A percentile compares a stretch with the other conserved stretches of the same genome.
Conservation (phyloP, 2,797 vertebrate species). For the Silurus lanzhouensis region DNA sequence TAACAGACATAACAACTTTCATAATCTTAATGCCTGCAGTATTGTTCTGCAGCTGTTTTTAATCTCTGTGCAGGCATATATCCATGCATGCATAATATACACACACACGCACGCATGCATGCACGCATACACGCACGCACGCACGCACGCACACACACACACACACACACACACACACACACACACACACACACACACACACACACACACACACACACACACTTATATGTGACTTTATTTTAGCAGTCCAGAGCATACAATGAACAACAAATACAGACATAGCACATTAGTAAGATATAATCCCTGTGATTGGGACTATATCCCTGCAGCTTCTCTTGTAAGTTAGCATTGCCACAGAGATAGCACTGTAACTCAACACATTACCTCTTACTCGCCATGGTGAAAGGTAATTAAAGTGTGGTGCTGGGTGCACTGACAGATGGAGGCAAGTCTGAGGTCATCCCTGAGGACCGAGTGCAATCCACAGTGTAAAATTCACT, state of each 20-base stretch:
- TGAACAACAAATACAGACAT: background rate
- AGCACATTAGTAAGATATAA: conserved; percentile 10
- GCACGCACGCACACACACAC: too few species aligned
- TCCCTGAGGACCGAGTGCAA: conserved; percentile 36
- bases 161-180: too few species aligned
- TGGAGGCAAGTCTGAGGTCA: conserved; percentile 38
- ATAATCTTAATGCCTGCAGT: background rate
- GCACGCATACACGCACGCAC: too few species aligned
- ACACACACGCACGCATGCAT: too few species aligned
- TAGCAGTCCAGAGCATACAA: background rate
- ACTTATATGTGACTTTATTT: background rate
- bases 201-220: background rate
- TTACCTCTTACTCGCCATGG: conserved; percentile 40
- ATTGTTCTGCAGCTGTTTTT: background rate
- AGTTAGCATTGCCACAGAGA: conserved; percentile 47
- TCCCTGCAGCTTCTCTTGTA: conserved; percentile 1
- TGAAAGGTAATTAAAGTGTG: conserved; percentile 50
- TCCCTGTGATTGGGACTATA: background rate
- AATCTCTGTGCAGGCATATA: background rate
- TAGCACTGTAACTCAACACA: conserved; percentile 55
- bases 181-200: too few species aligned
- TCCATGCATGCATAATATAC: too few species aligned
- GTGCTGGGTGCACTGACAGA: conserved; percentile 35
- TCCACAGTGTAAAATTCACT: conserved; percentile 22
- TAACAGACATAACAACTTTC: background rate